phyloP scores from a whole-genome alignment of 2,113 vertebrate genomes.

The Buteo buteo region DNA sequence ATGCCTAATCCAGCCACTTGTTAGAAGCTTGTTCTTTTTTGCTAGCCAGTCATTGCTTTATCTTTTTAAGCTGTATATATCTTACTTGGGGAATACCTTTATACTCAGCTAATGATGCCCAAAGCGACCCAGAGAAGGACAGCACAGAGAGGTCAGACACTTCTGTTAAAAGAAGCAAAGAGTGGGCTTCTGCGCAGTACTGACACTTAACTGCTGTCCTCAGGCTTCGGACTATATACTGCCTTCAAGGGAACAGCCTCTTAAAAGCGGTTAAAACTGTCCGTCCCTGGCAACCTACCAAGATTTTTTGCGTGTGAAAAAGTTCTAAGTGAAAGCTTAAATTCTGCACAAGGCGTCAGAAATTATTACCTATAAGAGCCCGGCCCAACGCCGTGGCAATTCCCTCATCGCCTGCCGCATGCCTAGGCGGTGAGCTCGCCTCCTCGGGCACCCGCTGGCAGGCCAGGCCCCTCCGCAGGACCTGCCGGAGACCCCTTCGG shows the following conservation, averaged over 20 bases:
- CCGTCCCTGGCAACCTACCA: background rate
- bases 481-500: background rate
- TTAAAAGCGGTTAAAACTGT: background rate
- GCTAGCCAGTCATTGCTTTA: background rate
- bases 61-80: background rate
- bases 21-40: background rate
- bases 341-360: background rate
- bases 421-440: background rate
- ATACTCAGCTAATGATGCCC: background rate
- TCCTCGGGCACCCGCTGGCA: background rate
- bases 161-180: background rate
- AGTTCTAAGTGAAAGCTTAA: background rate
- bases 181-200: background rate
- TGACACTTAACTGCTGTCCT: background rate
- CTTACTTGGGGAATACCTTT: background rate
- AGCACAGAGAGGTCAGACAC: background rate
- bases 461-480: background rate
- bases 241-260: background rate
- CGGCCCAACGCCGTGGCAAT: too few relatives aligned
- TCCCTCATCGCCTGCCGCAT: background rate
- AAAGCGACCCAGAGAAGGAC: background rate
- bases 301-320: background rate
- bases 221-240: accelerated
- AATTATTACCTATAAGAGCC: background rate
- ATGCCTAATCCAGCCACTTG: background rate